These are phyloP conservation scores for Hemaris fuciformis DNA, from an alignment of 2,888 invertebrate species.

Conservation along the genomic window DNA sequence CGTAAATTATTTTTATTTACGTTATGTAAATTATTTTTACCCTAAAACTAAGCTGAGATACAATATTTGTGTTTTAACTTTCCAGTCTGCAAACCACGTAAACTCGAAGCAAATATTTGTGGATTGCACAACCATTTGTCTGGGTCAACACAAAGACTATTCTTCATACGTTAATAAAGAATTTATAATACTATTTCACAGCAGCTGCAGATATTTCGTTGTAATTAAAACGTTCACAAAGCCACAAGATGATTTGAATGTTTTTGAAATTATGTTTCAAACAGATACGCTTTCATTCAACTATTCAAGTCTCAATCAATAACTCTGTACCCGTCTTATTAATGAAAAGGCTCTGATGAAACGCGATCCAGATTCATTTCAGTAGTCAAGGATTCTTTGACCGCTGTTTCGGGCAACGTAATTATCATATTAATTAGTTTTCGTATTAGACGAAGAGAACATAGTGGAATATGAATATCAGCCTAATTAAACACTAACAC, in stretches of 20 bases:
- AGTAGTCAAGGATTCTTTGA: slow-evolving; percentile 1
- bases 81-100: no score
- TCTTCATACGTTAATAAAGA: no score
- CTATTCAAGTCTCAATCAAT: background rate
- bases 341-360: background rate
- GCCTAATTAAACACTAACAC: background rate
- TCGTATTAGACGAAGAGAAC: background rate
- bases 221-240: no score
- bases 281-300: background rate
- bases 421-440: background rate
- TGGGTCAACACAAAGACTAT: no score
- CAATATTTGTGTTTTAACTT: no score
- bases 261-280: background rate
- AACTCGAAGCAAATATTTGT: no score
- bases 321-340: background rate
- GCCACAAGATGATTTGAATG: background rate
- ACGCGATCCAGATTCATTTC: background rate
- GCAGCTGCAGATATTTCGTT: no score
- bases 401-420: background rate
- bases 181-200: no score
- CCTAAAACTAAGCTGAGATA: no score
- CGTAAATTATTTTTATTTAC: background rate
- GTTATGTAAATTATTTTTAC: no score
- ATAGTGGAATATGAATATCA: background rate
- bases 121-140: no score